Base-by-base conservation (phyloP, 2,113 vertebrate species). In the Lophotis ruficrista region DNA sequence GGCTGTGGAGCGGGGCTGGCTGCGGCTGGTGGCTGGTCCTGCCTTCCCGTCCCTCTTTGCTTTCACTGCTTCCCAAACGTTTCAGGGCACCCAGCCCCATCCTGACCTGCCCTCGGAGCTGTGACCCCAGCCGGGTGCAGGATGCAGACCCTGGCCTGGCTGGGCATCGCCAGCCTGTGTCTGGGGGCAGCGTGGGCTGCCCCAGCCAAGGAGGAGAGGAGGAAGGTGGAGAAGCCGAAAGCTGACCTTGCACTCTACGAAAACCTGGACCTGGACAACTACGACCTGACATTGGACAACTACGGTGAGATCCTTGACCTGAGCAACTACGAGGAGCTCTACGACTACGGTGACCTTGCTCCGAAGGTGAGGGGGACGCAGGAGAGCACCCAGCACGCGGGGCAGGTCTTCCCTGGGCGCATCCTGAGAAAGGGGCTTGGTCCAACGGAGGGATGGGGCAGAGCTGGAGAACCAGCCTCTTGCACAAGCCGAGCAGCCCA, bases 301-400 rank as follows among this genome's bases (percentile, higher is more conserved):
- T 98, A 98, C 1, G 95, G 97, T 1, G 98, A 98, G 8, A 95
- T 95, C 77, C 83, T 97, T 56, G 97, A 98, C 85, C 81, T 98
- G 48, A 98, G 97, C 94, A 96, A 87, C 91, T 98, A 98, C 8
- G 98, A 98, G 76, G 97, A 98, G 41, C 96, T 93, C 50, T 97
- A 97, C 0, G 98, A 98, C 91, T 98, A 98, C 1, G 57, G 97
- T 17, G 98, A 98, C 90, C 85, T 97, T 23, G 97, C 94, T 73
- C 96, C 97, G 0, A 97, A 98, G 98, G 98, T 98, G 97, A 96
- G 94, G 25, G 24, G 50, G n/a, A 19, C 0, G 1, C n/a, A 2
- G 66, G 54, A 41, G 48, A 65, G 69, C 20, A 58, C 22, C n/a
- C 4, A 1, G 68, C 1, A 2, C 1, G 1, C 0, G 5, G 64